Evolutionary conservation across 2,888 invertebrate genomes (phyloP), one percentile per base, ranked within the genome.

Genomic region (Catocala sponsa): DNA sequence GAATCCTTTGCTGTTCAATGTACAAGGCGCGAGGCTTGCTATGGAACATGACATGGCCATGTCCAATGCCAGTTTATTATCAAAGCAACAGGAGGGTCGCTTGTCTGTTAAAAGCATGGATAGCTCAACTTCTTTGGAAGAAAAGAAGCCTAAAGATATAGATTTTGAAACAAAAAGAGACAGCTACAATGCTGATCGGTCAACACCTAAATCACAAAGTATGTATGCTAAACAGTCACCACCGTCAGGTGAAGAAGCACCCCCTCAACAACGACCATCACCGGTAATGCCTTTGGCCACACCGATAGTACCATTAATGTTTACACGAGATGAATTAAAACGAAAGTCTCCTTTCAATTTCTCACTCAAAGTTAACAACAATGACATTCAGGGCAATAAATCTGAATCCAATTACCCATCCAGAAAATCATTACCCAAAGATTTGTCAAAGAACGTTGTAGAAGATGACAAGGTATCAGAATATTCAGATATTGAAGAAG

Each of bases 1-100:
- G 42, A 95, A 95, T 59, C 96, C 97, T 0, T 86, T 97, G 33
- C 87, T 97, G 7, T 97, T 97, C 74, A 96, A 96, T 41, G 95
- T 95, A 4, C 95, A 94, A 86, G 91, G 93, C 42, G 91, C 94
- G 71, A 81, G 95, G 59, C 79, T 91, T 63, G 92, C 93, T 6
- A 90, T 93, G 81, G 95, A 95, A 81, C 91, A 95, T 35, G 95
- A 95, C 50, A 89, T 95, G 35, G 89, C 92, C 25, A 88, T 95
- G 63, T 94, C 95, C 42, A 94, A 95, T 72, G 91, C 95, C 64
- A 95, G 95, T 56, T 91, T 95, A 72, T 88, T 91, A 6, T 91
- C 94, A 32, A 95, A 94, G 65, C 95, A 90, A 76, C 94, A 90
- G 70, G 94, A 92, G 85, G 86, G 90, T 25, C 86, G 93, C 2